Conservation (phyloP, 2,888 invertebrate genomes). For the Parnassius glacialis region DNA sequence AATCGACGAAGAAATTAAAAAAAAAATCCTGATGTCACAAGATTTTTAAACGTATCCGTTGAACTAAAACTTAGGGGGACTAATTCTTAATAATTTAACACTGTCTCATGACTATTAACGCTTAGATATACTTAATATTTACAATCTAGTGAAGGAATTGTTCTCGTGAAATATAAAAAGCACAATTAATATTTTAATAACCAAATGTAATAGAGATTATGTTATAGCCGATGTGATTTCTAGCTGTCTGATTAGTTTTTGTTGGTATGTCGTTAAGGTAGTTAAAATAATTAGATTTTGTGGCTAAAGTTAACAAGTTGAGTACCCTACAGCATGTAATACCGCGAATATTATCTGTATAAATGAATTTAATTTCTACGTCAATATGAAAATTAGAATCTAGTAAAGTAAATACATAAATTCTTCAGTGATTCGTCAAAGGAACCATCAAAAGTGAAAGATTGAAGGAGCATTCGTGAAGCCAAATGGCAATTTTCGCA, state of each 20-base stretch:
- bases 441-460: neutral
- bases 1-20: too few species aligned
- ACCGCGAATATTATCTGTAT: conserved; percentile 12
- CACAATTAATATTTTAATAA: neutral
- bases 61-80: too few species aligned
- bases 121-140: conserved; percentile 16
- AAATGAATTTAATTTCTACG: neutral
- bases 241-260: too few species aligned
- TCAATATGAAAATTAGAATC: neutral
- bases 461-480: too few species aligned
- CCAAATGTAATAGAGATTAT: neutral
- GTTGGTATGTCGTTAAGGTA: neutral
- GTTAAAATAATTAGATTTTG: neutral
- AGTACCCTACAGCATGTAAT: neutral
- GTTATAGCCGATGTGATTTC: too few species aligned
- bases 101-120: conserved; percentile 1
- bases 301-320: neutral
- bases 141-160: conserved; percentile 22
- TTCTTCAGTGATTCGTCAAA: neutral
- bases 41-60: too few species aligned
- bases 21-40: too few species aligned
- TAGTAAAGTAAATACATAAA: neutral
- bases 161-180: conserved; percentile 4
- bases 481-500: neutral
- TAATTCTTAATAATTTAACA: too few species aligned